Base-by-base conservation (phyloP, 2,888 invertebrate species). In the Arge pagana region DNA sequence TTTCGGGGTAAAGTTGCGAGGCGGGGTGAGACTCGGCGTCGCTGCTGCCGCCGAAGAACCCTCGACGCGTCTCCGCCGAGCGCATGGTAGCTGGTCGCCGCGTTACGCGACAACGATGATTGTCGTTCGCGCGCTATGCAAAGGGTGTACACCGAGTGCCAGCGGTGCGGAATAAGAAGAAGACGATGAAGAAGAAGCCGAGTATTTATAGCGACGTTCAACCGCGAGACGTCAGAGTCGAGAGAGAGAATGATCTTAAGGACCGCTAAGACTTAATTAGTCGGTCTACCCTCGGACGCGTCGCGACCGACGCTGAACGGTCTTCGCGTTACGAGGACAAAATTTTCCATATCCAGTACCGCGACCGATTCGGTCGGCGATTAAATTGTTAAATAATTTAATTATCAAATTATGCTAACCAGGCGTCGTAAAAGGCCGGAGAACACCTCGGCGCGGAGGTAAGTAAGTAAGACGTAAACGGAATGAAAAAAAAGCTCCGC, bases 341-440 rank as follows among this genome's bases (percentile, higher is more conserved):
- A 48, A 48, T 48, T 48, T 30, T 48, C 48, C 48, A 13, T 26
- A 26, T 36, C 10, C 11, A 36, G 37, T 30, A 37, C 48, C 48
- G 48, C 28, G 48, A 45, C 45, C 45, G 45, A 45, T 45, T 45
- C 45, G 45, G 23, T 33, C 10, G 11, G 33, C 45, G 33, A 45
- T 45, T 35, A 45, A 45, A 45, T 45, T 45, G 45, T 45, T 45
- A 45, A 45, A 45, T 45, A 45, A 45, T 45, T 45, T 45, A 45
- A 45, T 45, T 45, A 45, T 45, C 45, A 45, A 45, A 45, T 45
- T 45, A 45, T 45, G 45, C 45, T 45, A 45, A 45, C 45, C 45
- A 45, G 45, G 4, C 3, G 45, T 45, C 45, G 45, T 45, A 15
- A 45, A 45, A 45, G 10, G 11, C 33, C 10, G 10, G 2, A 8